Conservation (phyloP, 2,113 vertebrate genomes). For the Acrocephalus arundinaceus region DNA sequence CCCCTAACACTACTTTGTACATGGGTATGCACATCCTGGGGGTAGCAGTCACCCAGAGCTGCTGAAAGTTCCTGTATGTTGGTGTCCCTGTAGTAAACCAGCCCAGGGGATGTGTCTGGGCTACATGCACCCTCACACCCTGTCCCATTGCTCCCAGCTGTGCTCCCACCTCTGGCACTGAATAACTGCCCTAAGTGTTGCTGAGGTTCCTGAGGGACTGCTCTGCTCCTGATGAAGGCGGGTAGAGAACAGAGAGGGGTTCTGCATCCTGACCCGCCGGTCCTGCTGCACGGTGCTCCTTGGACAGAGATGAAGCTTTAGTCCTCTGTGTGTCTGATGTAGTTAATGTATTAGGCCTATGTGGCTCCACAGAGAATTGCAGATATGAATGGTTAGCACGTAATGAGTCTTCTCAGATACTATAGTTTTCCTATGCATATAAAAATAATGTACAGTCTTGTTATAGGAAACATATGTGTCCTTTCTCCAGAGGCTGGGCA, state of each 20-base stretch:
- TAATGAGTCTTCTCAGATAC: constrained; percentile 54
- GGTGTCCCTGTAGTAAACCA: not conserved
- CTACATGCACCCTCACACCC: not conserved
- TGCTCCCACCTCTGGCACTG: not conserved
- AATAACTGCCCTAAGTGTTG: not conserved
- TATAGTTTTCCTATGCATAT: constrained; percentile 16
- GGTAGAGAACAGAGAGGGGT: not conserved
- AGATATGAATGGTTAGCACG: constrained; percentile 34
- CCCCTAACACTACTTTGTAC: not conserved
- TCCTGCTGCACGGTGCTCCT: not conserved
- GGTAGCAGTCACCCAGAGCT: not conserved
- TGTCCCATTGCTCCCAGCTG: not conserved
- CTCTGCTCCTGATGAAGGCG: not conserved
- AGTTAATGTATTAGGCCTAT: constrained; percentile 1
- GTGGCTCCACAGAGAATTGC: not conserved
- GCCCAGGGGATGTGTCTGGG: not conserved
- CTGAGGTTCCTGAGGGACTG: not conserved
- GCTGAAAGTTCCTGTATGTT: not conserved
- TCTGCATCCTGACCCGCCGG: accelerated
- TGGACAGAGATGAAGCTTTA: not conserved
- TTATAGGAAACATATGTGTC: constrained; percentile 69
- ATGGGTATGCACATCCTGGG: not conserved
- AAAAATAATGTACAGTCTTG: constrained; percentile 25
- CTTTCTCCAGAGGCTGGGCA: constrained; percentile 35
- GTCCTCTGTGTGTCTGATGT: not conserved